Evolutionary conservation across 2,113 vertebrate species (phyloP), one percentile per base, ranked within the genome.

Genomic region (Eurypyga helias): DNA sequence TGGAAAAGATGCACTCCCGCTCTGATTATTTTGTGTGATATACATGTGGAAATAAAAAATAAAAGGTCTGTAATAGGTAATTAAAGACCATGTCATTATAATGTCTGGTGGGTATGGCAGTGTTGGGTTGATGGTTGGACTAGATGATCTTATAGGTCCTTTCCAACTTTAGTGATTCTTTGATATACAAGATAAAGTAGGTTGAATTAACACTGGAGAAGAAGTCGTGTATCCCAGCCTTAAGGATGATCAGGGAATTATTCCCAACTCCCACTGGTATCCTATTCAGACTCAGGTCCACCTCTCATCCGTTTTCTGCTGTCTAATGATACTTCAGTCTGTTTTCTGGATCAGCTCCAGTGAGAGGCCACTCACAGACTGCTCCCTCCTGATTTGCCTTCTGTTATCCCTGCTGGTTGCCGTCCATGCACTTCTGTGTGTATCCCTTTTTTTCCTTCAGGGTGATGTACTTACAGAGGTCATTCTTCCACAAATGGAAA

Each of bases 321-420:
- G 12, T 48, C 15, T 69, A 16, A 33, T 60, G 17, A 60, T 33
- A 70, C 17, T 9, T 24, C 10, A 11, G 15, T 33, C 15, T 60
- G 13, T 89, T 75, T 70, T 64, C 71, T 45, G 60, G 11, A 34
- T 31, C 20, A 52, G n/a, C 60, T 82, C 11, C 25, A 25, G 17
- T 38, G 54, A 78, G 45, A 79, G 13, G 55, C 55, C 1, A 3
- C 46, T 58, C 38, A 38, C 14, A 41, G 60, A 55, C 18, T 51
- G 17, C 10, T 83, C 49, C 55, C 7, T 11, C 16, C 45, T 33
- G 36, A 24, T 75, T 65, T 83, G 38, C 21, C 55, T 70, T 75
- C 49, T 0, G 0, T 38, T 55, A 18, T 61, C 45, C 14, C 45
- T 54, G 31, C 4, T 45, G 75, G 41, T 43, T 66, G 12, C 21